A percentile compares a stretch with the other conserved stretches of the same genome.
Evolutionary conservation across 2,888 invertebrate genomes (phyloP).

Genomic region (Loripinus fragilis): DNA sequence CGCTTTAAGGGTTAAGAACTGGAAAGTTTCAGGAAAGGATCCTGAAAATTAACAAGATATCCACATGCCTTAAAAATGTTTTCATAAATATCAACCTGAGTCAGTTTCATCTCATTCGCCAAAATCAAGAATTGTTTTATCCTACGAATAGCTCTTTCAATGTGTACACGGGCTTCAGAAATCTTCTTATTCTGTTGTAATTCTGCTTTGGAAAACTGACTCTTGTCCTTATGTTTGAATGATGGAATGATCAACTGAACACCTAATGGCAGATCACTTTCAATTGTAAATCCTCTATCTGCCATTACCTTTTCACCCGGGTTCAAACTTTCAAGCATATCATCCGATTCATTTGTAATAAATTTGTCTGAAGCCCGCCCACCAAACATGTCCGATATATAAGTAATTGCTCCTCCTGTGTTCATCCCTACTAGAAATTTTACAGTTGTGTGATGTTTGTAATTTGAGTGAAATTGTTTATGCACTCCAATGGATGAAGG

Average conservation of each 20-base stretch:
- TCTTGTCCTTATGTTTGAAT: conserved; percentile 40
- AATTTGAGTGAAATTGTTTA: too few relatives aligned
- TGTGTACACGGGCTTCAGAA: conserved; percentile 38
- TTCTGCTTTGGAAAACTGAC: conserved; percentile 29
- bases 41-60: conserved; percentile 35
- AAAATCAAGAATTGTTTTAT: conserved; percentile 40
- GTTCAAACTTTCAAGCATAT: neutral
- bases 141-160: conserved; percentile 32
- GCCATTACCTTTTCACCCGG: conserved; percentile 25
- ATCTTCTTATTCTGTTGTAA: conserved; percentile 27
- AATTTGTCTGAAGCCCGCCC: conserved; percentile 21
- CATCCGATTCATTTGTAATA: conserved; percentile 14
- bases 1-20: too few relatives aligned
- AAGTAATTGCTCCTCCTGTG: too few relatives aligned
- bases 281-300: conserved; percentile 16
- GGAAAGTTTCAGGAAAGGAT: conserved; percentile 34
- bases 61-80: conserved; percentile 36
- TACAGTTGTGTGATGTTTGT: too few relatives aligned
- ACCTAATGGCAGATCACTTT: conserved; percentile 26
- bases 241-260: conserved; percentile 32
- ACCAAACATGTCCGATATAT: conserved; percentile 12
- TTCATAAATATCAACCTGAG: conserved; percentile 28
- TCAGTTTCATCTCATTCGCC: conserved; percentile 26
- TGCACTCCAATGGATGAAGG: conserved; percentile 8
- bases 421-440: too few relatives aligned